Evolutionary conservation across 2,888 invertebrate genomes (phyloP).

Genomic region (Carabus problematicus): DNA sequence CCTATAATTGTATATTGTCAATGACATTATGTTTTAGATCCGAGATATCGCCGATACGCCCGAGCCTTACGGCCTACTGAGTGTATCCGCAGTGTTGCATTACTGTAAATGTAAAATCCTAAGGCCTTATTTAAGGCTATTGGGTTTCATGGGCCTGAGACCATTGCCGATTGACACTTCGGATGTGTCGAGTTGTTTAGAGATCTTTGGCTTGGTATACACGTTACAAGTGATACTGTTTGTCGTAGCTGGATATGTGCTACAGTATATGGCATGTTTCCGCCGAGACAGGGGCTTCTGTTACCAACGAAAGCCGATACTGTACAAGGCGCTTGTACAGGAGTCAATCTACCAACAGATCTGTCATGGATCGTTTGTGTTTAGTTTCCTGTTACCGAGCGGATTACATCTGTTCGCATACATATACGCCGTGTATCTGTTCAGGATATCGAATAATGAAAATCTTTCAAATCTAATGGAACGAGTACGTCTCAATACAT

Average conservation of each 20-base stretch:
- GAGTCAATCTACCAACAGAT: slow-evolving; percentile 62
- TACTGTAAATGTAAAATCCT: slow-evolving; percentile 86
- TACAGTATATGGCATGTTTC: slow-evolving; percentile 81
- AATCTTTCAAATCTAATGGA: slow-evolving; percentile 85
- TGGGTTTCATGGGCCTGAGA: slow-evolving; percentile 78
- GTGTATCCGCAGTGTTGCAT: slow-evolving; percentile 79
- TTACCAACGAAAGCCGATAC: slow-evolving; percentile 59
- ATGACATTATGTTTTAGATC: slow-evolving; percentile 60
- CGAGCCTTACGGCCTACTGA: slow-evolving; percentile 61
- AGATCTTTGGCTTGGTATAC: slow-evolving; percentile 72
- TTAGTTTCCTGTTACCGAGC: slow-evolving; percentile 78
- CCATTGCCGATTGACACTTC: slow-evolving; percentile 70
- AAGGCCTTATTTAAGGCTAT: slow-evolving; percentile 75
- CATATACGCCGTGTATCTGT: slow-evolving; percentile 74
- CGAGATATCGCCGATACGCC: slow-evolving; percentile 75
- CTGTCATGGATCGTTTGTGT: slow-evolving; percentile 74
- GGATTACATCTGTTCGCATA: slow-evolving; percentile 76
- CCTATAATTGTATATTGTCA: too few relatives aligned
- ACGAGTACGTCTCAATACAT: slow-evolving; percentile 63
- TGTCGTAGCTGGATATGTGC: slow-evolving; percentile 74
- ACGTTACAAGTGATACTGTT: slow-evolving; percentile 71
- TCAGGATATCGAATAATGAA: slow-evolving; percentile 80
- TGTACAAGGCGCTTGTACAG: slow-evolving; percentile 45
- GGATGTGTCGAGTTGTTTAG: slow-evolving; percentile 66
- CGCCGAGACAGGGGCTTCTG: slow-evolving; percentile 77